Conservation (phyloP, 2,888 invertebrate species). For the Tipula unca region DNA sequence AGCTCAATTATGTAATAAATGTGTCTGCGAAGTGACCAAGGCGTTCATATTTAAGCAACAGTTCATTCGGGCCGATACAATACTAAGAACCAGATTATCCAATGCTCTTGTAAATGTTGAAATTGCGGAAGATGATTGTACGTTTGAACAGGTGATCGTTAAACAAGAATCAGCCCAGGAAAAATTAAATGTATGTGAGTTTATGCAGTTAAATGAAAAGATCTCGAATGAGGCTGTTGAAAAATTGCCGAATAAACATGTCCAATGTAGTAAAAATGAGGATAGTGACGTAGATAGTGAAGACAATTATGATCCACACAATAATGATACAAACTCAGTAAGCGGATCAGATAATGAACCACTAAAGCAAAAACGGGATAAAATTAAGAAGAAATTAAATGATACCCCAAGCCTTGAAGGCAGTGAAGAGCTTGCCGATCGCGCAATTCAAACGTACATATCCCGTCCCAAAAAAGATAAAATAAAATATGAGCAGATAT, state of each 20-base stretch:
- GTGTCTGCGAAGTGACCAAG: not conserved
- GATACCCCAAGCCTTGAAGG: not conserved
- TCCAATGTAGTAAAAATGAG: not conserved
- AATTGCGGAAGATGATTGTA: not conserved
- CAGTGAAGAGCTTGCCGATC: not conserved
- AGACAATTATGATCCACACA: not conserved
- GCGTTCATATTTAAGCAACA: slow-evolving; percentile 14
- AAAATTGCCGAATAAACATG: not conserved
- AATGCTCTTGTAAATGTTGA: not conserved
- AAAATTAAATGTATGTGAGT: not conserved
- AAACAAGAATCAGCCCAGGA: not conserved
- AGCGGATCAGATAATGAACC: not conserved
- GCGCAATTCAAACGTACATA: not conserved
- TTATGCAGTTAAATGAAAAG: not conserved
- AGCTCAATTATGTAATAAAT: not conserved
- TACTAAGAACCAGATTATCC: not conserved
- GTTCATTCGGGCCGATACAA: not conserved
- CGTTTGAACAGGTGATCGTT: not conserved
- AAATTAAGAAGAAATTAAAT: not conserved
- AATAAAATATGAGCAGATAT: not conserved
- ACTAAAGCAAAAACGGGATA: not conserved
- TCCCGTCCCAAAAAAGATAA: not conserved
- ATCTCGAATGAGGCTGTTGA: not conserved
- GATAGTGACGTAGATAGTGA: not conserved
- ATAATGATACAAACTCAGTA: not conserved